phyloP scores from a whole-genome alignment of 2,888 invertebrate species.

The Scaptomyza cyrtandrae region DNA sequence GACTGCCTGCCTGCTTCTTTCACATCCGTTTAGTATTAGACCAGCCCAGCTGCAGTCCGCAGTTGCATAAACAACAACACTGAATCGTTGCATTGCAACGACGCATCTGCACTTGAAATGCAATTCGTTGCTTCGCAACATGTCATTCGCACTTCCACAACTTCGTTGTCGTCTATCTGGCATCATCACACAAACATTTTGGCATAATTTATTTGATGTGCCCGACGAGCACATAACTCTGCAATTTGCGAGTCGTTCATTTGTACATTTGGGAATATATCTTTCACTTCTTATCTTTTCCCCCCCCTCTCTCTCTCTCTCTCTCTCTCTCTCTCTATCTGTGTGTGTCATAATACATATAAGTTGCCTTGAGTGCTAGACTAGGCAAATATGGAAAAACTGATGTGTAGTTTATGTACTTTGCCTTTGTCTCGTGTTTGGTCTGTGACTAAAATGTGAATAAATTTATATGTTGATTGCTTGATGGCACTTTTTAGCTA shows the following conservation, averaged over 20 bases:
- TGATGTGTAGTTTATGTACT: slow-evolving; percentile 9
- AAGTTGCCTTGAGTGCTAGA: background rate
- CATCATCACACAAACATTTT: slow-evolving; percentile 28
- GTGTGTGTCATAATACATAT: slow-evolving; percentile 39
- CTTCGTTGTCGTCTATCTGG: slow-evolving; percentile 15
- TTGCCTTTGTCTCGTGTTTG: slow-evolving; percentile 14
- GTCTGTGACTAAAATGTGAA: slow-evolving; percentile 29
- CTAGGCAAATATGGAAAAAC: slow-evolving; percentile 26
- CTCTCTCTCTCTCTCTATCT: background rate
- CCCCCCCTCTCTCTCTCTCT: background rate
- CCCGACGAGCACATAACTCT: slow-evolving; percentile 47
- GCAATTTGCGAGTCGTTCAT: slow-evolving; percentile 58
- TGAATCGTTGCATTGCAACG: slow-evolving; percentile 10
- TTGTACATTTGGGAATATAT: slow-evolving; percentile 51
- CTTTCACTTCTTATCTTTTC: background rate
- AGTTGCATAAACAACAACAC: slow-evolving; percentile 43
- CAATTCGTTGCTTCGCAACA: slow-evolving; percentile 27
- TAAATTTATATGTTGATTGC: slow-evolving; percentile 29
- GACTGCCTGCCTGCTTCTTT: background rate
- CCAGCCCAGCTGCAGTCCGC: slow-evolving; percentile 35
- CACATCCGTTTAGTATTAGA: slow-evolving; percentile 49
- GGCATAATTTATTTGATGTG: slow-evolving; percentile 60
- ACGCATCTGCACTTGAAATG: slow-evolving; percentile 58
- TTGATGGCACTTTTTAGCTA: too few species aligned
- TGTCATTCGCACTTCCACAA: slow-evolving; percentile 38